Conservation (phyloP, 2,797 vertebrate species). For the Adrianichthys oophorus region DNA sequence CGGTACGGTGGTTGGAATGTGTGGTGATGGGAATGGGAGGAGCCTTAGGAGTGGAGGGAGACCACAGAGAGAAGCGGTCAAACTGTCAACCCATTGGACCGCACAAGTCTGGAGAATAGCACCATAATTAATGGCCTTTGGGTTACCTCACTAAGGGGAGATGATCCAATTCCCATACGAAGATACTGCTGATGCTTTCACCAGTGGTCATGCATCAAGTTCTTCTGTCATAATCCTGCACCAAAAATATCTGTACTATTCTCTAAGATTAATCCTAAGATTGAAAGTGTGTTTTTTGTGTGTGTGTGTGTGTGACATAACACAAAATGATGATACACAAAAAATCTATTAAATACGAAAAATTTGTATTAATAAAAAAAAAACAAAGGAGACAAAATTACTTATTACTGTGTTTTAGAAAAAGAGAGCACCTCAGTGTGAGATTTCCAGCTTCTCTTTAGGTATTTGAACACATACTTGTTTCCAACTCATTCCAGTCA, state of each 20-base stretch:
- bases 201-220: slow-evolving; percentile 60
- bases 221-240: slow-evolving; percentile 56
- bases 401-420: slow-evolving; percentile 28
- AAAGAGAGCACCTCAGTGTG: slow-evolving; percentile 48
- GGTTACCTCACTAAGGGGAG: slow-evolving; percentile 66
- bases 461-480: slow-evolving; percentile 46
- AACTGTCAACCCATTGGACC: slow-evolving; percentile 67
- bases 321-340: slow-evolving; percentile 14
- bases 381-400: slow-evolving; percentile 7
- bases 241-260: slow-evolving; percentile 64
- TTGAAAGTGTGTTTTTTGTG: slow-evolving; percentile 28
- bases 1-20: slow-evolving; percentile 67
- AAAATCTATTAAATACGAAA: slow-evolving; percentile 19
- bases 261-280: slow-evolving; percentile 38
- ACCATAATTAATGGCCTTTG: slow-evolving; percentile 71
- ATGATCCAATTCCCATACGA: slow-evolving; percentile 59
- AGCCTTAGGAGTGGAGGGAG: slow-evolving; percentile 55
- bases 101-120: slow-evolving; percentile 70
- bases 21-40: slow-evolving; percentile 65
- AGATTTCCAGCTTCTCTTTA: slow-evolving; percentile 32
- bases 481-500: slow-evolving; percentile 75
- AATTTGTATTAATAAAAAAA: slow-evolving; percentile 26
- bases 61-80: slow-evolving; percentile 71
- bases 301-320: slow-evolving; percentile 1
- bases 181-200: slow-evolving; percentile 59